Evolutionary conservation across 2,113 vertebrate species (phyloP).

Genomic region (Dromaius novaehollandiae): DNA sequence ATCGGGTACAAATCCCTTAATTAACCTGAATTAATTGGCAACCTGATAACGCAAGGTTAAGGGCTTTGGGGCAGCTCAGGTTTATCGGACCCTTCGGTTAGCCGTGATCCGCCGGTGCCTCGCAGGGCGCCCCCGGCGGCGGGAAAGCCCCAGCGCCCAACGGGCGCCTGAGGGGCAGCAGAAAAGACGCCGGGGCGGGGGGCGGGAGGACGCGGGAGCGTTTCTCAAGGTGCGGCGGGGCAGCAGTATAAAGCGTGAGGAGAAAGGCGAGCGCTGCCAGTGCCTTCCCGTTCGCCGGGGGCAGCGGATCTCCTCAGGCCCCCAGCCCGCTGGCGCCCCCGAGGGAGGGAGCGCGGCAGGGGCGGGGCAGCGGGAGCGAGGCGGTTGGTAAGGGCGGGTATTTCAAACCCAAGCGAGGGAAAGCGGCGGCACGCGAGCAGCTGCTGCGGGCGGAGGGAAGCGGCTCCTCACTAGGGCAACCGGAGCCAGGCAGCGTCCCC

Average conservation of each 20-base stretch:
- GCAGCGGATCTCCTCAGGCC: accelerated
- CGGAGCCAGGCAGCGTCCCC: neutral
- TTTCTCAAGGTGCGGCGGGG: neutral
- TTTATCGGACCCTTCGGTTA: neutral
- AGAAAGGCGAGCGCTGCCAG: accelerated
- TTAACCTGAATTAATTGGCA: neutral
- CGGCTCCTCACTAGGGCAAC: slow-evolving; percentile 55
- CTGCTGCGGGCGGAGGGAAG: slow-evolving; percentile 11
- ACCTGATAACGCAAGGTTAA: neutral
- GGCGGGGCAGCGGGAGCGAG: neutral
- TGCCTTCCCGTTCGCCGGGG: accelerated
- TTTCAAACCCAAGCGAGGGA: slow-evolving; percentile 71
- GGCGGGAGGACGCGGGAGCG: no score
- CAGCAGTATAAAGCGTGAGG: neutral
- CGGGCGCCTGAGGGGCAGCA: neutral
- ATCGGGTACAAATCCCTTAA: neutral
- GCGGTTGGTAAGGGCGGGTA: slow-evolving; percentile 69
- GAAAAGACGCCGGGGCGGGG: neutral
- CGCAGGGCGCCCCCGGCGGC: neutral
- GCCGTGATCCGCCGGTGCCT: accelerated
- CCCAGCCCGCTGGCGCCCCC: neutral
- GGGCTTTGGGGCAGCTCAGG: neutral
- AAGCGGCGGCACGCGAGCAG: slow-evolving; percentile 24
- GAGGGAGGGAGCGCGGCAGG: neutral
- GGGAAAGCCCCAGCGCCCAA: neutral